phyloP scores from a whole-genome alignment of 35 echinoderm and acorn worm species.

The Apostichopus parvimensis region DNA sequence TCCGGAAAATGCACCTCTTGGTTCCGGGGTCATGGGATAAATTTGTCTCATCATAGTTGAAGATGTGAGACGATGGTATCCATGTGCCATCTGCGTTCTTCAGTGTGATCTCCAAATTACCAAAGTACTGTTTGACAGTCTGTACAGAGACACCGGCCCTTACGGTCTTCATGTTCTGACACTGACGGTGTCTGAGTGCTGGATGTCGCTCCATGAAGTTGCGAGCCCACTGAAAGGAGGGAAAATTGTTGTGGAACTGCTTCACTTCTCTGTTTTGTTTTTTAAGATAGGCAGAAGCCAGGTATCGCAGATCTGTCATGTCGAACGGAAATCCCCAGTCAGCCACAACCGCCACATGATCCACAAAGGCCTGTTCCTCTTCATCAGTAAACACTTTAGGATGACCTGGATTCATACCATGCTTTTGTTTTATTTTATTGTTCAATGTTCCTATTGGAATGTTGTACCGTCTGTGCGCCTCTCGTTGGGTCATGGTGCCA shows the following conservation, averaged over 20 bases:
- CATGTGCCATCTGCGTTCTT: too few species aligned
- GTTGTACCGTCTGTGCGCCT: slow-evolving; percentile 2
- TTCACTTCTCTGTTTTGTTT: slow-evolving; percentile 21
- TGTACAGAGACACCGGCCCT: too few species aligned
- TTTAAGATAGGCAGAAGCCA: slow-evolving; percentile 16
- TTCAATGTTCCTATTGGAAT: slow-evolving; percentile 30
- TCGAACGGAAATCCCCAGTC: slow-evolving; percentile 52
- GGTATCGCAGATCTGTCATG: slow-evolving; percentile 9
- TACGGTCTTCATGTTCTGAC: slow-evolving; percentile 1
- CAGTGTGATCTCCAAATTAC: too few species aligned
- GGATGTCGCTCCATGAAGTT: slow-evolving; percentile 3
- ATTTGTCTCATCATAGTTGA: too few species aligned
- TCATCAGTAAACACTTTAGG: slow-evolving; percentile 33
- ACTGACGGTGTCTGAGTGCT: not conserved
- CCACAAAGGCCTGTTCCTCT: slow-evolving; percentile 10
- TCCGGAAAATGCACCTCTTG: too few species aligned
- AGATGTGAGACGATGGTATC: too few species aligned
- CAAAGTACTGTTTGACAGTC: too few species aligned
- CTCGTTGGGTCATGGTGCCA: not conserved
- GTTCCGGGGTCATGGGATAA: too few species aligned
- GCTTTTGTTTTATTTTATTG: slow-evolving; percentile 43
- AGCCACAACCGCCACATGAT: slow-evolving; percentile 17
- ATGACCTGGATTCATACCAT: slow-evolving; percentile 30
- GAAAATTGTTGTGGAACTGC: not conserved
- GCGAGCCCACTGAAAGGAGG: not conserved